Conservation (phyloP, 1,140 invertebrate species). For the Uloborus diversus region DNA sequence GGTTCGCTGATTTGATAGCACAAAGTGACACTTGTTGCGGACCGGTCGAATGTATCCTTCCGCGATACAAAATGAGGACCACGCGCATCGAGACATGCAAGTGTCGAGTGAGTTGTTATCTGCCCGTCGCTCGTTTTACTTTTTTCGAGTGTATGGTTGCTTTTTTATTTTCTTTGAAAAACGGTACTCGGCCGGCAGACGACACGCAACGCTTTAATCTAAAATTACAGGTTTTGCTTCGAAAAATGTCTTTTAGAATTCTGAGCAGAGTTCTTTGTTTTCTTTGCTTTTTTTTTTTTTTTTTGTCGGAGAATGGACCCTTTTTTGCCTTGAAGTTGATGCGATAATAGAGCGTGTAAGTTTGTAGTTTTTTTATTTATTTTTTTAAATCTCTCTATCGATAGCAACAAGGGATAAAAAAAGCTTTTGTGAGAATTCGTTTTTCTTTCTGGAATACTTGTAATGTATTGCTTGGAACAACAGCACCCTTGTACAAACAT, state of each 20-base stretch:
- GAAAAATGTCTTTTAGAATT: background rate
- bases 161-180: conserved; percentile 20
- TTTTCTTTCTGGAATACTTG: no score
- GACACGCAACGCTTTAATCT: conserved; percentile 9
- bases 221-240: conserved; percentile 2
- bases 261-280: background rate
- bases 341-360: background rate
- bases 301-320: background rate
- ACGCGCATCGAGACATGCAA: background rate
- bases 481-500: no score
- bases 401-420: no score
- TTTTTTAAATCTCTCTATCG: no score
- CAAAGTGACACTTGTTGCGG: conserved; percentile 52
- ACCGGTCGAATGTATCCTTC: conserved; percentile 32
- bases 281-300: background rate
- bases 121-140: no score
- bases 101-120: conserved; percentile 27
- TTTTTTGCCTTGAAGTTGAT: background rate
- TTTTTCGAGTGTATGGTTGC: conserved; percentile 8
- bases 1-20: conserved; percentile 48
- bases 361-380: no score
- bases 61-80: conserved; percentile 26
- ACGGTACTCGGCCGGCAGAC: background rate
- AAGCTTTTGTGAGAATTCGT: no score
- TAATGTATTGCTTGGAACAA: no score